phyloP scores from a whole-genome alignment of 2,888 invertebrate species.

The Drosophila paracracens region DNA sequence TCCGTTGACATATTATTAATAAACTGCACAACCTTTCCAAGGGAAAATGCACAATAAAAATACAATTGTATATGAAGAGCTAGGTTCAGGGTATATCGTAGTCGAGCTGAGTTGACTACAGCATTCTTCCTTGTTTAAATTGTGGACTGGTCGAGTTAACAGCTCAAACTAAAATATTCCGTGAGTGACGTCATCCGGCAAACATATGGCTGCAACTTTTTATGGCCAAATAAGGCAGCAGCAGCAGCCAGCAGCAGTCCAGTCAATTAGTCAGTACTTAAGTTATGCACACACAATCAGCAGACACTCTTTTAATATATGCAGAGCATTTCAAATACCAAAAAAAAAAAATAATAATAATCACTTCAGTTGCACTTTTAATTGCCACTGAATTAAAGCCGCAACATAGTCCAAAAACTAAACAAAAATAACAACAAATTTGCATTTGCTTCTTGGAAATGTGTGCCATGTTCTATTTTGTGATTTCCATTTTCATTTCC shows the following conservation, averaged over 20 bases:
- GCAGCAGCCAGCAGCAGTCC: constrained; percentile 10
- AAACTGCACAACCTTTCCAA: not conserved
- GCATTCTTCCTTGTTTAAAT: constrained; percentile 1
- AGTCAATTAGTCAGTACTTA: constrained; percentile 56
- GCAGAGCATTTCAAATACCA: constrained; percentile 37
- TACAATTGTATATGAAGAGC: not conserved
- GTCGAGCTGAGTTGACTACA: not conserved
- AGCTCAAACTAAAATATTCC: constrained; percentile 21
- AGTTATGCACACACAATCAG: constrained; percentile 71
- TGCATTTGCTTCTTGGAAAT: constrained; percentile 33
- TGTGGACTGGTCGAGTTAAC: constrained; percentile 34
- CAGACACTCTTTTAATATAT: constrained; percentile 43
- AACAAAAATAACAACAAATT: constrained; percentile 24
- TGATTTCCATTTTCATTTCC: constrained; percentile 44
- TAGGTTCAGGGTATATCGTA: not conserved
- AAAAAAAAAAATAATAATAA: constrained; percentile 30
- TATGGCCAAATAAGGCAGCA: constrained; percentile 7
- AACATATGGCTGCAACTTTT: constrained; percentile 11
- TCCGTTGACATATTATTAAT: not conserved
- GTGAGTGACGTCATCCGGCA: constrained; percentile 1
- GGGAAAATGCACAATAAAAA: not conserved
- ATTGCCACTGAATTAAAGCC: constrained; percentile 32
- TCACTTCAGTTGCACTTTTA: constrained; percentile 41
- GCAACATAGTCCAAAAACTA: constrained; percentile 15
- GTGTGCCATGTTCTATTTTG: constrained; percentile 8